phyloP scores from a whole-genome alignment of 2,888 invertebrate species.

The Argyra leucocephala region DNA sequence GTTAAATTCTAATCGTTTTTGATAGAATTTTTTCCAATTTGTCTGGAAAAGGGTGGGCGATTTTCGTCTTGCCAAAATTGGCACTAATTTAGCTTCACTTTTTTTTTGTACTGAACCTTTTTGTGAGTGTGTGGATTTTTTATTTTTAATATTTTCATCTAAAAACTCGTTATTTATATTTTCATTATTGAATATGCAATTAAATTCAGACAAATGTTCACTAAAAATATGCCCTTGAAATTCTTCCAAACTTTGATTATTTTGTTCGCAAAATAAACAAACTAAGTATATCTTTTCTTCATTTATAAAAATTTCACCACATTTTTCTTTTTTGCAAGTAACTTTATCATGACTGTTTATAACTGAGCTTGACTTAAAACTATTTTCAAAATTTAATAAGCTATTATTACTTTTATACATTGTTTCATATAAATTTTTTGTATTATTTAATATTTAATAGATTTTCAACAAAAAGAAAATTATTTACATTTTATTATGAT shows the following conservation, averaged over 20 bases:
- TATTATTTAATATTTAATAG: too few species aligned
- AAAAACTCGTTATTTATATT: not conserved
- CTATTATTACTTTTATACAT: too few species aligned
- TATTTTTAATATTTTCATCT: not conserved
- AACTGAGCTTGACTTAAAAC: too few species aligned
- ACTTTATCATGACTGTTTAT: too few species aligned
- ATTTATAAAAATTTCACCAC: not conserved
- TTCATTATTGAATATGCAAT: too few species aligned
- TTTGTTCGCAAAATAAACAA: not conserved
- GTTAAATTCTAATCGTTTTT: not conserved
- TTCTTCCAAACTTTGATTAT: not conserved
- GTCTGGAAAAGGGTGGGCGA: not conserved
- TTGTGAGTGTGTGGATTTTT: not conserved
- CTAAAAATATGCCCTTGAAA: not conserved
- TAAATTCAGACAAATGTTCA: not conserved
- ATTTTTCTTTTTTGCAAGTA: not conserved
- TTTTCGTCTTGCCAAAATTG: not conserved
- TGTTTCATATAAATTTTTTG: too few species aligned
- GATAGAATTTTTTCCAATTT: not conserved
- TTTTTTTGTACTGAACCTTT: not conserved
- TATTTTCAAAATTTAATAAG: too few species aligned
- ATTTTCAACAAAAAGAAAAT: too few species aligned
- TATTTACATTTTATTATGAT: too few species aligned
- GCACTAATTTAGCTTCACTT: not conserved
- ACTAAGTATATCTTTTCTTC: not conserved